Evolutionary conservation across 2,113 vertebrate species (phyloP).

Genomic region (Promerops cafer): DNA sequence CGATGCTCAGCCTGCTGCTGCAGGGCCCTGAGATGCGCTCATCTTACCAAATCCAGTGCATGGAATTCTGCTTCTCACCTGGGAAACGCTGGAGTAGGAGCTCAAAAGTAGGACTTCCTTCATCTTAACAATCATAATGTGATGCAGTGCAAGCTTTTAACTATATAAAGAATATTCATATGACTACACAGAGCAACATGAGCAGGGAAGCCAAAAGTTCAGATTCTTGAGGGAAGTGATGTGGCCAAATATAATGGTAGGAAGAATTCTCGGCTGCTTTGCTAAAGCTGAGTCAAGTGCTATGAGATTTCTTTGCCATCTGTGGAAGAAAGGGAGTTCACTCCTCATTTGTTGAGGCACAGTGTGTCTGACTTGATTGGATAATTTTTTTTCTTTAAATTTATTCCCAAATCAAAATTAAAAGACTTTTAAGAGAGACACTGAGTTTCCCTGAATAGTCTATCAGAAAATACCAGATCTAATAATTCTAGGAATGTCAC

Average conservation of each 20-base stretch:
- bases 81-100: constrained; percentile 33
- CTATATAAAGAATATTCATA: constrained; percentile 52
- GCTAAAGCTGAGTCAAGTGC: neutral
- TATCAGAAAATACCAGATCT: neutral
- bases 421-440: constrained; percentile 7
- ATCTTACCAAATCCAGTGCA: constrained; percentile 47
- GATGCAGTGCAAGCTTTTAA: constrained; percentile 62
- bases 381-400: neutral
- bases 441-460: neutral
- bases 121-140: constrained; percentile 20
- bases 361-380: neutral
- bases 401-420: constrained; percentile 13
- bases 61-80: constrained; percentile 59
- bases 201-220: neutral
- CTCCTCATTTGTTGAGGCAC: neutral
- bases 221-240: neutral
- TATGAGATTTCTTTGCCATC: neutral
- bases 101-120: constrained; percentile 55
- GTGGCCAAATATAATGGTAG: neutral
- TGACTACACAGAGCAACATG: constrained; percentile 26
- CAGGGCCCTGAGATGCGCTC: constrained; percentile 36
- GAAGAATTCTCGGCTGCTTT: neutral
- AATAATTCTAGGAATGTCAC: neutral
- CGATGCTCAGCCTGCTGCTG: neutral
- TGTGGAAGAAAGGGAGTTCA: neutral